Percentiles rank a stretch among this genome's conserved stretches.
Evolutionary conservation across 2,797 vertebrate species (phyloP).

Genomic region (Myotis findleyi): DNA sequence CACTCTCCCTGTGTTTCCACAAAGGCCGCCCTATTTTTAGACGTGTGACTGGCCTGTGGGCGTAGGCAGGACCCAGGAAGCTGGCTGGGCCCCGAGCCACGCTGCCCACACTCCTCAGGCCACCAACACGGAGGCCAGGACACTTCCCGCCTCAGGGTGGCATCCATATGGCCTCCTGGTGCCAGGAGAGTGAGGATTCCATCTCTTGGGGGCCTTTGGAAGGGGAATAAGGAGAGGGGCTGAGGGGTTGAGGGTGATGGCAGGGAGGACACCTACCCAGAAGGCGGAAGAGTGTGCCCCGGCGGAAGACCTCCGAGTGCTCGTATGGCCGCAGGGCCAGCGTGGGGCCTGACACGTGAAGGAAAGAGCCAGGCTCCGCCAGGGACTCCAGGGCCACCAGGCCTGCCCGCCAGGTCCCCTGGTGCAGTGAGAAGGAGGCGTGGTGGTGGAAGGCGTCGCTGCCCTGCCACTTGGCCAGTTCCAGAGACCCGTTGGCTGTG

Average conservation of each 20-base stretch:
- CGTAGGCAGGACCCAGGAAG: slow-evolving; percentile 83
- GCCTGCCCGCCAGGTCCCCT: slow-evolving; percentile 92
- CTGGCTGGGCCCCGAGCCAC: slow-evolving; percentile 72
- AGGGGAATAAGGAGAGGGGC: not conserved
- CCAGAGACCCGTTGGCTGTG: slow-evolving; percentile 88
- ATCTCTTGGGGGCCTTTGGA: not conserved
- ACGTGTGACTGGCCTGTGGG: slow-evolving; percentile 86
- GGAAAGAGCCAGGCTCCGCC: slow-evolving; percentile 92
- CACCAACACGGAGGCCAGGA: not conserved
- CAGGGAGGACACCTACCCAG: slow-evolving; percentile 87
- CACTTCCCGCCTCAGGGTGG: not conserved
- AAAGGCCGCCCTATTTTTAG: slow-evolving; percentile 92
- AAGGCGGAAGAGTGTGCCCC: slow-evolving; percentile 93
- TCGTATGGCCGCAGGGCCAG: slow-evolving; percentile 91
- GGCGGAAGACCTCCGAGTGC: slow-evolving; percentile 92
- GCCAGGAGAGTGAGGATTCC: not conserved
- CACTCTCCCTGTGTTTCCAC: slow-evolving; percentile 88
- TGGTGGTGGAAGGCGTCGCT: slow-evolving; percentile 89
- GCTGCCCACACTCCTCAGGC: not conserved
- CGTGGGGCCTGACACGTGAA: slow-evolving; percentile 83
- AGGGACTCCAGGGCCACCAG: slow-evolving; percentile 95
- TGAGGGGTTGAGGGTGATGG: rapidly evolving
- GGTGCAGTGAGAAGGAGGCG: slow-evolving; percentile 94
- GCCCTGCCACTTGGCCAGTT: slow-evolving; percentile 92
- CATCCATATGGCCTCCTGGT: not conserved